These are phyloP conservation scores for Otolemur crassicaudatus DNA, from an alignment of 2,797 vertebrate species.

Conservation along the genomic window DNA sequence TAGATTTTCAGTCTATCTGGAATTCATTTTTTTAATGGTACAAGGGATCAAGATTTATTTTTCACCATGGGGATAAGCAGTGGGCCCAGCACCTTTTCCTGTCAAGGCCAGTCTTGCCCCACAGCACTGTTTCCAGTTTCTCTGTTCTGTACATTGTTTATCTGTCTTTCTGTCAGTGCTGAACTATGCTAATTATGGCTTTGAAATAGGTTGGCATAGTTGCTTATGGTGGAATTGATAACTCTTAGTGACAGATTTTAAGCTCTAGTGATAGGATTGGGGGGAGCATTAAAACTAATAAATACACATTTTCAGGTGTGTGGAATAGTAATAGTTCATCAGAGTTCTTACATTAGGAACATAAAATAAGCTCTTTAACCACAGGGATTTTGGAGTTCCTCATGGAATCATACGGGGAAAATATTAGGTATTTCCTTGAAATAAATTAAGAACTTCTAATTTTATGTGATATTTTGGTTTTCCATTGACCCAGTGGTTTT, in stretches of 20 bases:
- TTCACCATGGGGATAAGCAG: background rate
- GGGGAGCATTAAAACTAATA: conserved; percentile 11
- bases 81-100: background rate
- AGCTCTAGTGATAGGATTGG: background rate
- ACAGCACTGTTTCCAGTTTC: background rate
- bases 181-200: background rate
- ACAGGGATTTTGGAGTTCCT: background rate
- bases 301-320: background rate
- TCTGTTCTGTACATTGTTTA: background rate
- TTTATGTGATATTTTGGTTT: conserved; percentile 51
- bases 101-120: background rate
- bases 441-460: background rate
- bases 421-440: conserved; percentile 37
- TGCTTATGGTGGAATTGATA: background rate
- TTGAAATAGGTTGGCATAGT: background rate
- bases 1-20: background rate
- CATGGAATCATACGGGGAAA: background rate
- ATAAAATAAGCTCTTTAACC: background rate
- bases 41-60: background rate
- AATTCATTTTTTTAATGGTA: background rate
- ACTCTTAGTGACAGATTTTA: background rate
- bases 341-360: background rate
- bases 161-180: background rate
- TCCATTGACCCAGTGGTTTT: conserved; percentile 30
- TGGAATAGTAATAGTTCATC: background rate